Conservation (phyloP, 2,888 invertebrate species). For the Caradrina kadenii region DNA sequence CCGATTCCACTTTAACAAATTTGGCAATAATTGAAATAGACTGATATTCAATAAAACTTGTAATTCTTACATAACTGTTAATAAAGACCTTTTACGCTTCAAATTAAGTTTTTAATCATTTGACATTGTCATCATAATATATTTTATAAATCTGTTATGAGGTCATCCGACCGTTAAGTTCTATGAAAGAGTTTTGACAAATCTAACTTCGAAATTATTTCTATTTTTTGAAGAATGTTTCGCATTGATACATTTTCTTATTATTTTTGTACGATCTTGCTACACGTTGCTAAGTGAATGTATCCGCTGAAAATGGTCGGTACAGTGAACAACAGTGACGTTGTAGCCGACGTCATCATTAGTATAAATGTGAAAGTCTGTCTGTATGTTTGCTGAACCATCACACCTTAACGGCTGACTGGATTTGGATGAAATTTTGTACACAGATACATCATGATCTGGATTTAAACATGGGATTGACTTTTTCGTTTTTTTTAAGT, state of each 20-base stretch:
- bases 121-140: conserved; percentile 29
- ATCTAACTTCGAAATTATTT: conserved; percentile 14
- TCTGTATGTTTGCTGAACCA: neutral
- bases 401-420: too few relatives aligned
- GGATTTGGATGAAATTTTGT: too few relatives aligned
- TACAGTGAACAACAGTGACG: neutral
- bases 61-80: conserved; percentile 36
- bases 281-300: neutral
- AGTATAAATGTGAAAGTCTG: neutral
- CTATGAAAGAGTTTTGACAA: conserved; percentile 22
- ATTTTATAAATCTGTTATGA: conserved; percentile 30
- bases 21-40: conserved; percentile 32
- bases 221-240: conserved; percentile 26
- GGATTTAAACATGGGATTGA: too few relatives aligned
- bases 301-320: neutral
- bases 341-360: neutral
- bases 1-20: conserved; percentile 27
- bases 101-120: conserved; percentile 35
- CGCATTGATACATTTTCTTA: conserved; percentile 12
- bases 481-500: too few relatives aligned
- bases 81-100: conserved; percentile 34
- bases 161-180: conserved; percentile 22
- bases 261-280: conserved; percentile 4
- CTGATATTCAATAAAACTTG: conserved; percentile 26
- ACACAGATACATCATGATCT: too few relatives aligned